These are phyloP conservation scores for Rhea americana DNA, from an alignment of 2,113 vertebrate genomes.

Conservation along the genomic window DNA sequence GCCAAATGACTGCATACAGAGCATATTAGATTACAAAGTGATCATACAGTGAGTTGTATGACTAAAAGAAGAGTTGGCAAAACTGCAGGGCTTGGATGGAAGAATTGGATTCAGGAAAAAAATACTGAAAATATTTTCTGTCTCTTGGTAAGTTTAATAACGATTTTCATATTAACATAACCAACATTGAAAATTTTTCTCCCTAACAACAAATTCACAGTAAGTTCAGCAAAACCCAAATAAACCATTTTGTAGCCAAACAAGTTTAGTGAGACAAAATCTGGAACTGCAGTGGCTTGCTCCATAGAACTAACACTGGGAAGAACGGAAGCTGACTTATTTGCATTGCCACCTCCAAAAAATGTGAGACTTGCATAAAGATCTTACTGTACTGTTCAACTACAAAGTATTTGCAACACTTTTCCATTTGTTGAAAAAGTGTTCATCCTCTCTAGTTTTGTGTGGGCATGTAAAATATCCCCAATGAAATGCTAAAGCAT, in stretches of 20 bases:
- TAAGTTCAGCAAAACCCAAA: background rate
- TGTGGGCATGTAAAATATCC: rapidly evolving
- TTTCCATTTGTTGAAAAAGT: rapidly evolving
- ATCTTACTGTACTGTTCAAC: background rate
- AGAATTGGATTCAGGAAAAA: background rate
- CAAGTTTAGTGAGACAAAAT: background rate
- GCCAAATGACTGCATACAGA: background rate
- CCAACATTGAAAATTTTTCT: background rate
- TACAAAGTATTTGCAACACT: rapidly evolving
- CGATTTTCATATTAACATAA: background rate
- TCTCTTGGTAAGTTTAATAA: rapidly evolving
- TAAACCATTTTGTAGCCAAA: background rate
- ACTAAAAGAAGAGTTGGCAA: background rate
- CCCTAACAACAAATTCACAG: background rate
- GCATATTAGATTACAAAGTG: background rate
- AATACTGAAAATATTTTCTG: background rate
- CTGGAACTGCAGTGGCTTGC: background rate
- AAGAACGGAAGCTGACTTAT: background rate
- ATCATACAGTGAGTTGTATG: rapidly evolving
- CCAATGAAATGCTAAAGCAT: background rate
- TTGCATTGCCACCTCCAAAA: background rate
- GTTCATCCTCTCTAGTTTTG: background rate
- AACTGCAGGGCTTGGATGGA: background rate
- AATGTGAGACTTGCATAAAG: no score
- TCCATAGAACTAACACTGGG: no score